phyloP scores from a whole-genome alignment of 2,797 vertebrate species.

The Malacoraja senta region DNA sequence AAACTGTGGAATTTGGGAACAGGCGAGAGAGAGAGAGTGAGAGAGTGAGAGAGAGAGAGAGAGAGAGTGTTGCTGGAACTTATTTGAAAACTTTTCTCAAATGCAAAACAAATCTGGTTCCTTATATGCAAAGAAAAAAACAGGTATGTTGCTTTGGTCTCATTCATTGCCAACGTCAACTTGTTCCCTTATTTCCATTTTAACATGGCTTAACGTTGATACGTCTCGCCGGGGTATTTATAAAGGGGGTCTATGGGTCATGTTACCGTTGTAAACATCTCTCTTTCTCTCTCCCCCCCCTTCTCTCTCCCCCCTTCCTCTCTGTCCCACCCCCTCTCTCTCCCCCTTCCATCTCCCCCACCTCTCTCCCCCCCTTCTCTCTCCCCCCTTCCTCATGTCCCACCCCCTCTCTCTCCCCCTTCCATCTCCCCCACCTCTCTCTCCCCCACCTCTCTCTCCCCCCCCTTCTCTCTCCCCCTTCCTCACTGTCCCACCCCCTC shows the following conservation, averaged over 20 bases:
- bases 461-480: background rate
- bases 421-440: too few species aligned
- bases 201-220: background rate
- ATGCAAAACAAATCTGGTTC: too few species aligned
- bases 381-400: too few species aligned
- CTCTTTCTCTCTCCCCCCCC: background rate
- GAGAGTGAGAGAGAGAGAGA: too few species aligned
- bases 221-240: background rate
- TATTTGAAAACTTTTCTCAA: background rate
- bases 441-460: background rate
- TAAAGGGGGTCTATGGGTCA: background rate
- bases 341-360: fast-evolving
- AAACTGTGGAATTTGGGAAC: background rate
- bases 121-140: background rate
- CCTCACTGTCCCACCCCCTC: too few species aligned
- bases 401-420: too few species aligned
- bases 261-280: background rate
- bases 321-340: fast-evolving
- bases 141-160: background rate
- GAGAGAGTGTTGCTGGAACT: background rate
- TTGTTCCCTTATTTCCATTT: background rate
- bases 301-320: too few species aligned
- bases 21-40: too few species aligned
- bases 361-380: too few species aligned
- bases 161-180: background rate